Percentiles rank a stretch among this genome's conserved stretches.
phyloP scores from a whole-genome alignment of 2,888 invertebrate genomes.

The Erebia ligea region DNA sequence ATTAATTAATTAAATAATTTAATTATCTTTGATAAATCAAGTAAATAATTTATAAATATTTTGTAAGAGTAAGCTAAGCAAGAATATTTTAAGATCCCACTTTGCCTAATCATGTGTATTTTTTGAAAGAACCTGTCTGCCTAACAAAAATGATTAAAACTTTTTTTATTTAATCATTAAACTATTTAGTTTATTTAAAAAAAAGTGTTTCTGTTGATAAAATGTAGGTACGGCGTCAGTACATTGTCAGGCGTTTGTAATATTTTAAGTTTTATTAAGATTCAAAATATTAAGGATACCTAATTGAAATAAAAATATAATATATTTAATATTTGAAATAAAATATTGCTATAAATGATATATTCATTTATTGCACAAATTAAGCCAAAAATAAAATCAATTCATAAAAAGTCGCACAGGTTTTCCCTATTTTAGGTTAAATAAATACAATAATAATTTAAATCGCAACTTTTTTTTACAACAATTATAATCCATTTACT shows the following conservation, averaged over 20 bases:
- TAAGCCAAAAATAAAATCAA: neutral
- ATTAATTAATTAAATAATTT: too few species aligned
- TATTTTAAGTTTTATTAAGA: neutral
- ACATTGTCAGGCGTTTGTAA: neutral
- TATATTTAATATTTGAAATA: neutral
- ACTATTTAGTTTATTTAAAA: neutral
- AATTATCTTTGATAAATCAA: too few species aligned
- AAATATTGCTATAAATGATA: neutral
- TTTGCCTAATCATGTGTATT: too few species aligned
- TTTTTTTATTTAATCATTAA: too few species aligned
- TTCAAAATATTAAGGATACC: neutral
- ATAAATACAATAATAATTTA: slow-evolving; percentile 7
- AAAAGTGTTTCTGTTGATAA: neutral
- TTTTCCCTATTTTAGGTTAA: slow-evolving; percentile 1
- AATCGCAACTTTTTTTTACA: slow-evolving; percentile 4
- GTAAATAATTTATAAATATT: too few species aligned
- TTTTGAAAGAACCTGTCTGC: too few species aligned
- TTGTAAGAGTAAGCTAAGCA: too few species aligned
- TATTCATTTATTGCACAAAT: neutral
- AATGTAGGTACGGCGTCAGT: neutral
- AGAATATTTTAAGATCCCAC: too few species aligned
- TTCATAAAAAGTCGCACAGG: neutral
- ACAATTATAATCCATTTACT: neutral
- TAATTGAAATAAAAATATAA: neutral
- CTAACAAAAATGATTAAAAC: neutral